Percentiles rank a stretch among this genome's conserved stretches.
Conservation (phyloP, 2,888 invertebrate species). For the Dryobotodes eremita region DNA sequence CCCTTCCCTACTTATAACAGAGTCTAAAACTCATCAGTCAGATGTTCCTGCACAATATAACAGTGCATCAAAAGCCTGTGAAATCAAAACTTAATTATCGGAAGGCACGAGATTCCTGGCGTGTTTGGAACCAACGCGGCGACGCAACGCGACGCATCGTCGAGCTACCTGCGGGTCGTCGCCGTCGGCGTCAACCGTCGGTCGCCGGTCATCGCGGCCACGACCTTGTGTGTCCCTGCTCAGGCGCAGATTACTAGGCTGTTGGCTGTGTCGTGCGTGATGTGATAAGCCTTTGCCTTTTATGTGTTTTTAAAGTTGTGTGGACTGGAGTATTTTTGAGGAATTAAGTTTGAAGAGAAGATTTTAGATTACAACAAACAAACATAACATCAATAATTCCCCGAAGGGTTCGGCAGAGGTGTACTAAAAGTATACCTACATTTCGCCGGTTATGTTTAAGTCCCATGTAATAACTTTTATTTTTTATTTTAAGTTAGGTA, state of each 20-base stretch:
- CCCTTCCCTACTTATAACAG: neutral
- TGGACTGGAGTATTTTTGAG: neutral
- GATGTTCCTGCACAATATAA: constrained; percentile 37
- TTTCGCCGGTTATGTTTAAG: too few species aligned
- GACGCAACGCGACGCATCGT: too few species aligned
- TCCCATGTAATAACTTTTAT: too few species aligned
- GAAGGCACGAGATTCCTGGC: constrained; percentile 47
- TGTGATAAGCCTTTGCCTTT: constrained; percentile 53
- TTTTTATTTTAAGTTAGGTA: too few species aligned
- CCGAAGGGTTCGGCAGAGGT: too few species aligned
- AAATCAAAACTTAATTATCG: constrained; percentile 50
- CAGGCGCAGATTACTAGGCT: constrained; percentile 52
- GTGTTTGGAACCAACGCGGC: constrained; percentile 21
- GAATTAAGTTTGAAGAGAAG: neutral
- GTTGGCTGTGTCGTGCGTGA: constrained; percentile 29
- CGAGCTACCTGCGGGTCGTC: constrained; percentile 25
- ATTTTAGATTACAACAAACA: neutral
- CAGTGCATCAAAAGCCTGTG: constrained; percentile 49
- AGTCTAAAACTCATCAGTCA: neutral
- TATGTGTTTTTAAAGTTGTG: constrained; percentile 10
- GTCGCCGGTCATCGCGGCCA: constrained; percentile 40
- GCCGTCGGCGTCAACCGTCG: constrained; percentile 34
- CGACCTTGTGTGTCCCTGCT: constrained; percentile 68
- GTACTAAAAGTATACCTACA: too few species aligned
- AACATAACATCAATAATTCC: too few species aligned